Evolutionary conservation across 2,113 vertebrate genomes (phyloP), one percentile per base, ranked within the genome.

Genomic region (Hydrochoerus hydrochaeris): DNA sequence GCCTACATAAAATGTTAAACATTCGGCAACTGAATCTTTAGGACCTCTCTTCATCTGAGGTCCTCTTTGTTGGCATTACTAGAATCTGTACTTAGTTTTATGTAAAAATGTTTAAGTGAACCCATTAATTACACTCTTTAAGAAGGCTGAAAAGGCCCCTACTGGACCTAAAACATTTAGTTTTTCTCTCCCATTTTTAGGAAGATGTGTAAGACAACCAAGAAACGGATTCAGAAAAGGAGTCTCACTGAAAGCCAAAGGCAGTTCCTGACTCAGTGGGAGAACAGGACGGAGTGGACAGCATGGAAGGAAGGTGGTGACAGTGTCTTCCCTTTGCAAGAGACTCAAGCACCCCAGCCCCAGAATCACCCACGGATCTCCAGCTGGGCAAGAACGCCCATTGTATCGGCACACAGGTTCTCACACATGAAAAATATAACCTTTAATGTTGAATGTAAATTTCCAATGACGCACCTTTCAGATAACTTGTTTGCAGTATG

Each of bases 41-140:
- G 54, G 85, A 32, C 63, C 44, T 49, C 26, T 35, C 9, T 83
- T 94, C 65, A 95, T 20, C 85, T 85, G 94, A 97, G 60, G 57
- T 38, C 32, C 17, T 95, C 20, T 84, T 38, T 26, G n/a, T 57
- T 88, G 38, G 41, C 7, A 57, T 58, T 54, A 67, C 57, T 78
- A 67, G 41, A 35, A 82, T 35, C 91, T 94, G 49, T 62, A 60
- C 88, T 88, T 73, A 88, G 83, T 54, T 91, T 63, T 67, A 88
- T 1, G 49, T 20, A 62, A 52, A 86, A 85, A 58, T 60, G 86
- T 8, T 35, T 85, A 90, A 88, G 80, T 92, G 26, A 86, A 46
- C 5, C 41, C 65, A 75, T 26, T 83, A 75, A 91, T 88, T 86
- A 35, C 20, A 28, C 57, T 38, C 26, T 86, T 85, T 71, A 38